Evolutionary conservation across 2,888 invertebrate species (phyloP), one percentile per base, ranked within the genome.

Genomic region (Eupithecia dodoneata): DNA sequence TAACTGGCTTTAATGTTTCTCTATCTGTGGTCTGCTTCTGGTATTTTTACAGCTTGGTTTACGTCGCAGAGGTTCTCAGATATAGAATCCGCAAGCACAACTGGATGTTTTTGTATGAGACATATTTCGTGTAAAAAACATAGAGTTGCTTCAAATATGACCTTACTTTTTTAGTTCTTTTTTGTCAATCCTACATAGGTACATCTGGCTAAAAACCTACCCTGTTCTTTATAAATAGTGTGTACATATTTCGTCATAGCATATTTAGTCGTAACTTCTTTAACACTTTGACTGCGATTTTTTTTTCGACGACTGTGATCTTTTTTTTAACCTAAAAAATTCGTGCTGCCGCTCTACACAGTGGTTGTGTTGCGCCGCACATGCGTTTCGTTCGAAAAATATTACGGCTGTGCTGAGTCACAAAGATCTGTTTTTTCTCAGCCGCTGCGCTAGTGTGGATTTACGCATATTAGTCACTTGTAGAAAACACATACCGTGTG

Each of bases 1-100:
- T 52, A 55, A 72, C 71, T 66, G 2, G 66, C 42, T 69, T 59
- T 41, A 49, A 44, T 72, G 44, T 73, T 49, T 66, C 47, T 73
- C 47, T 70, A 13, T 45, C 12, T 70, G 45, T 70, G 70, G 70
- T 49, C 70, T 49, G 47, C 30, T 47, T 47, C 13, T 30, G 70
- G 30, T 30, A 4, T 69, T 69, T 30, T 45, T 42, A 15, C n/a
- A 45, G 44, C 47, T 69, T 44, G 9, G 15, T 69, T 10, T 4
- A 45, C 69, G n/a, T 18, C 10, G 13, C 44, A 69, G 18, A n/a
- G 2, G 15, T 2, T 66, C 30, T 41, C 12, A 67, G 45, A 67
- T 30, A 3, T 59, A 18, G 10, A 59, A 63, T 18, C 63, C 30
- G 6, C 4, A 18, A 59, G 30, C 4, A 2, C 1, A 63, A 63